Evolutionary conservation across 2,797 vertebrate species (phyloP), one percentile per base, ranked within the genome.

Genomic region (Microcaecilia unicolor): DNA sequence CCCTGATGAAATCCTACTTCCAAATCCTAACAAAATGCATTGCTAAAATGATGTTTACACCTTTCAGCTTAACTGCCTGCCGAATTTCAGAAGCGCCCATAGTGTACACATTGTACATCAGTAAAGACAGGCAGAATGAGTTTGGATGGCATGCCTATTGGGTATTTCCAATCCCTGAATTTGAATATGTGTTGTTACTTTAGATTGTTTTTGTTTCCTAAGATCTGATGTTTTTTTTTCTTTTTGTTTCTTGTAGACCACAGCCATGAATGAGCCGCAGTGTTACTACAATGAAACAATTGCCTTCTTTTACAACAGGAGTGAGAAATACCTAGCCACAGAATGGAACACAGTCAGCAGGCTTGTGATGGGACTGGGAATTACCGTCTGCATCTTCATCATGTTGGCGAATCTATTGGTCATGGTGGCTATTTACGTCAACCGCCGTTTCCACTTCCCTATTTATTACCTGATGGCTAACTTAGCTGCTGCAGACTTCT

Each of bases 401-500:
- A 99, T 98, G 96, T 67, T 98, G 36, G 95, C 96, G 70, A 99
- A 99, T 79, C 76, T 98, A 3, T 85, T 99, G 31, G 96, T 99
- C 67, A 99, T 99, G 95, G 87, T 96, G 49, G 96, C 96, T 51
- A 98, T 99, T 74, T 98, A 98, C 4, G 87, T 97, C 72, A 99
- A 99, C 81, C 88, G 92, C n/a, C 83, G 94, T 41, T 98, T 99
- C 76, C 96, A 99, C 67, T 98, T 98, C 55, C 96, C 96, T 80
- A 99, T 99, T 77, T 99, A 98, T 88, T 98, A 99, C 70, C 78
- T 99, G 69, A 99, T 99, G 96, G 96, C 96, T 46, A 99, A 99
- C 61, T 76, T 99, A 65, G 96, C 96, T 1, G 96, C 96, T 28
- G 96, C 96, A 4, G 96, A 99, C 83, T 99, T 98, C 76, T 98